These are phyloP conservation scores for Paragorgia papillata DNA, from an alignment of 92 coral and sea anemone genomes.

Conservation along the genomic window DNA sequence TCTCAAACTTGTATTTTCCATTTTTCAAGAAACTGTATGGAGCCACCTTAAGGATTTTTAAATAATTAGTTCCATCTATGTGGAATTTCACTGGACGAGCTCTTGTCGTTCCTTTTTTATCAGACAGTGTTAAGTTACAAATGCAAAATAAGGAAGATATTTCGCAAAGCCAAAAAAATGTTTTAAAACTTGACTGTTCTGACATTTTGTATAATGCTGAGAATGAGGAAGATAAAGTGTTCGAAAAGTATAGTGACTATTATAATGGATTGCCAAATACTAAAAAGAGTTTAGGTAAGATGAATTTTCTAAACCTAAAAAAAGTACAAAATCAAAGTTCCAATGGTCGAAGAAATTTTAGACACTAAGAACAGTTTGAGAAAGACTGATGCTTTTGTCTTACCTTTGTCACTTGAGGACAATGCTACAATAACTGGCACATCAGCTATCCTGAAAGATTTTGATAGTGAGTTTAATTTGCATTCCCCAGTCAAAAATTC, in stretches of 20 bases:
- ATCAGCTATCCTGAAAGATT: slow-evolving; percentile 45
- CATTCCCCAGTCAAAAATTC: slow-evolving; percentile 32
- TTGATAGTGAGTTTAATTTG: slow-evolving; percentile 42
- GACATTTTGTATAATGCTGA: slow-evolving; percentile 38
- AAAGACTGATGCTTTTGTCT: slow-evolving; percentile 44
- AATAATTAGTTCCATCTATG: slow-evolving; percentile 39
- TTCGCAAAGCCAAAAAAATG: slow-evolving; percentile 26
- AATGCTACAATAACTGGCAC: slow-evolving; percentile 51
- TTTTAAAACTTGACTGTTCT: slow-evolving; percentile 21
- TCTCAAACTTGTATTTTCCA: no score
- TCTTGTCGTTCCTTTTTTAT: slow-evolving; percentile 34
- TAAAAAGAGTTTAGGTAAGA: slow-evolving; percentile 18
- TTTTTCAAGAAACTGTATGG: no score
- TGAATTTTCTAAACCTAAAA: slow-evolving; percentile 30
- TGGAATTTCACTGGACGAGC: slow-evolving; percentile 62
- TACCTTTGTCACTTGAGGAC: slow-evolving; percentile 57
- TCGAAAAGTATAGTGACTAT: slow-evolving; percentile 26
- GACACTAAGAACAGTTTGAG: slow-evolving; percentile 18
- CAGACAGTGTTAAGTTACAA: slow-evolving; percentile 28
- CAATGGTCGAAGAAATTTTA: no score
- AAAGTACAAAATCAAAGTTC: slow-evolving; percentile 49
- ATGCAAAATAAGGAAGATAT: slow-evolving; percentile 22
- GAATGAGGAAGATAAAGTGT: slow-evolving; percentile 31
- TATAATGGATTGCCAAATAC: slow-evolving; percentile 23
- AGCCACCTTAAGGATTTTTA: no score